These are phyloP conservation scores for Setipinna tenuifilis DNA, from an alignment of 2,797 vertebrate genomes.

Conservation along the genomic window DNA sequence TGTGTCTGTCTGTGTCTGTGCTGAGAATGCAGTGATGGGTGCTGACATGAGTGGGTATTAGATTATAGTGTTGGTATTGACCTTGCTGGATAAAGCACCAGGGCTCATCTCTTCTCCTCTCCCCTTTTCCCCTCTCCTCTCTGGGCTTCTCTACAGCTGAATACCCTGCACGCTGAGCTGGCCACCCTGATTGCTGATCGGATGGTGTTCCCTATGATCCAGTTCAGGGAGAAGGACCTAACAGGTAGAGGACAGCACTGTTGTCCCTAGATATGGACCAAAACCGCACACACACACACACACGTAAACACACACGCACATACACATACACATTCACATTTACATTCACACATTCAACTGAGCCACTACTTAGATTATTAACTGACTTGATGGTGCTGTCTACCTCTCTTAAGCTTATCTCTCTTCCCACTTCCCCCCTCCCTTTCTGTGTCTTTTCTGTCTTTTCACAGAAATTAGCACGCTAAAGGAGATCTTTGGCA, in stretches of 20 bases:
- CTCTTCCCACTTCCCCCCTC: too few relatives aligned
- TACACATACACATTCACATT: background rate
- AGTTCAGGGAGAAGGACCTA: constrained; percentile 97
- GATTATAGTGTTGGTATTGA: background rate
- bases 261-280: background rate
- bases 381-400: too few relatives aligned
- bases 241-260: constrained; percentile 80
- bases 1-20: background rate
- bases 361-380: too few relatives aligned
- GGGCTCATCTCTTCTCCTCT: background rate
- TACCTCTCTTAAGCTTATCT: background rate
- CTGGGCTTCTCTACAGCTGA: constrained; percentile 77
- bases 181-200: constrained; percentile 93
- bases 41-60: background rate
- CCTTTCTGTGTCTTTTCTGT: constrained; percentile 44
- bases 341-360: background rate
- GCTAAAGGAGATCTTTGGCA: constrained; percentile 92
- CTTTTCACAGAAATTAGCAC: constrained; percentile 93
- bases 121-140: background rate
- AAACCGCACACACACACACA: constrained; percentile 10
- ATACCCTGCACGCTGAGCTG: constrained; percentile 88
- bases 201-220: constrained; percentile 95
- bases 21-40: background rate
- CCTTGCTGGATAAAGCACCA: background rate
- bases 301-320: background rate